Evolutionary conservation across 2,888 invertebrate species (phyloP), one percentile per base, ranked within the genome.

Genomic region (Pheosia gnoma): DNA sequence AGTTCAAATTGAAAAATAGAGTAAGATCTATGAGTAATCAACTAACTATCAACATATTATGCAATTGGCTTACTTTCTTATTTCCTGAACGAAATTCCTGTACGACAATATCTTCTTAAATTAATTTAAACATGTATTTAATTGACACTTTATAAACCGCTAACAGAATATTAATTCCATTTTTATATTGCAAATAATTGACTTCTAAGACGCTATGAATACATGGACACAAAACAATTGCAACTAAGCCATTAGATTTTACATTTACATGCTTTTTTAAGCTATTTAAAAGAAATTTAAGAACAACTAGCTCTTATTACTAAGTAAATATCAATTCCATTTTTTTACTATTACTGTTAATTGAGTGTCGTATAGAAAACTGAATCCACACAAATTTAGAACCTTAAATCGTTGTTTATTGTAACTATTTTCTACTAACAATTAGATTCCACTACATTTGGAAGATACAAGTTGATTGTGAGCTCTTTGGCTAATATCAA

Each of bases 361-460:
- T 61, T 62, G 47, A 52, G 5, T 47, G 5, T 54, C 10, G 38
- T 10, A 11, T 38, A 52, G 6, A 4, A 11, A 54, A 38, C 54
- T 11, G 36, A 38, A 54, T n/a, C 11, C 54, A 52, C 13, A 52
- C 52, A 9, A 54, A 36, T 36, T 52, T 13, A 49, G 49, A n/a
- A n/a, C 9, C 9, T 52, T 52, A 52, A 52, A 36, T 36, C 36
- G 3, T 52, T 57, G 61, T 69, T 59, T 64, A 52, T 9, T 37
- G 67, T 59, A 62, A 62, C 66, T 68, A 72, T 72, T 67, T 68
- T 70, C 71, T 67, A 72, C 58, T 73, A 76, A 73, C 77, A 65
- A 74, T 67, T 72, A 81, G 75, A 75, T 82, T 80, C 80, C 76
- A 78, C 81, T 81, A 82, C 79, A 72, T 68, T 78, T 74, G 75